Conservation (phyloP, 2,797 vertebrate species). For the Onychomys leucogaster region DNA sequence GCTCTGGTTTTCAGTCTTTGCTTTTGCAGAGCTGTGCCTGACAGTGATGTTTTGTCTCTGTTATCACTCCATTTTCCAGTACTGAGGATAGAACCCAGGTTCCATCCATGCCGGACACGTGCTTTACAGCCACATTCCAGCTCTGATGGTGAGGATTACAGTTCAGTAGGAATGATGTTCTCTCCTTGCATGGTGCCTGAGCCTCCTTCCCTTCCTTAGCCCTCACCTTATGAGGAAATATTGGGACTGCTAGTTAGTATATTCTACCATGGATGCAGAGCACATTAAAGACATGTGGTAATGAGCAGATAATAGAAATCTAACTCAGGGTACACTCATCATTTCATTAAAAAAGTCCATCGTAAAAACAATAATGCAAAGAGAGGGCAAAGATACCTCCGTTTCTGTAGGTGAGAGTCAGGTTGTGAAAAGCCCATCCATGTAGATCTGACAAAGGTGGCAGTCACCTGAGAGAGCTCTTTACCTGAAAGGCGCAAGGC, state of each 20-base stretch:
- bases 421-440: constrained; percentile 75
- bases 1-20: not conserved
- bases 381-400: constrained; percentile 43
- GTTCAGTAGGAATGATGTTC: constrained; percentile 46
- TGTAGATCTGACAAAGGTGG: constrained; percentile 80
- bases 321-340: constrained; percentile 65
- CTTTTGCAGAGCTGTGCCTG: constrained; percentile 63
- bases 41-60: not conserved
- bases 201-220: not conserved
- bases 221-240: constrained; percentile 37
- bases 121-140: not conserved
- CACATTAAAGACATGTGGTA: constrained; percentile 68
- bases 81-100: not conserved
- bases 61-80: not conserved
- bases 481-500: constrained; percentile 83
- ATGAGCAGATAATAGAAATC: constrained; percentile 77
- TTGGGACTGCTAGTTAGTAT: constrained; percentile 47
- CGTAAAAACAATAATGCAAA: constrained; percentile 36
- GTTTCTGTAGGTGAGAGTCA: constrained; percentile 68
- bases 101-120: too few species aligned
- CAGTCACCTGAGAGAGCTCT: constrained; percentile 81
- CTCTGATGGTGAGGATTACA: constrained; percentile 48
- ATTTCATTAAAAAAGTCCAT: not conserved
- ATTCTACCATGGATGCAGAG: constrained; percentile 65
- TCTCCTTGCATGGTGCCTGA: constrained; percentile 67